Evolutionary conservation across 2,888 invertebrate genomes (phyloP).

Genomic region (Lasioglossum malachurum): DNA sequence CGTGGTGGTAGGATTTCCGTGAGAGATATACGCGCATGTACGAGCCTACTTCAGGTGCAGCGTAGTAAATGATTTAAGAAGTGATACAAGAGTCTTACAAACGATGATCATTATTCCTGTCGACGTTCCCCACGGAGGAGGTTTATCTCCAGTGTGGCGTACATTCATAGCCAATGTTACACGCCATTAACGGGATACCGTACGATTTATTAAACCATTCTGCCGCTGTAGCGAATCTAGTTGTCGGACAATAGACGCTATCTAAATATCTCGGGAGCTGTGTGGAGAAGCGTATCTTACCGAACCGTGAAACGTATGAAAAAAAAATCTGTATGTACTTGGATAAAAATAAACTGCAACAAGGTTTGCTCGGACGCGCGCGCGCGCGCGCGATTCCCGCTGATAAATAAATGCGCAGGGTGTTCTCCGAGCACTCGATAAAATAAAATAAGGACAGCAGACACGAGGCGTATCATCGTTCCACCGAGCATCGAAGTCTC

Average conservation of each 20-base stretch:
- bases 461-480: not conserved
- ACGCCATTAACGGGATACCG: not conserved
- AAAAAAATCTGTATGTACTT: not conserved
- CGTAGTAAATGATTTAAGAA: conserved; percentile 18
- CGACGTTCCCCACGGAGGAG: conserved; percentile 8
- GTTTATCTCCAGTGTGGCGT: not conserved
- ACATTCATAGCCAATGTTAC: conserved; percentile 12
- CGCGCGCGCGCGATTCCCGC: not conserved
- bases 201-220: conserved; percentile 10
- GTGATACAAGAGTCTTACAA: conserved; percentile 12
- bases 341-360: no score
- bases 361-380: not conserved
- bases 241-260: not conserved
- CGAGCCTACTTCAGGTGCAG: not conserved
- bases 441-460: not conserved
- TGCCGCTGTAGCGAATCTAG: not conserved
- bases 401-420: not conserved
- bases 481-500: not conserved
- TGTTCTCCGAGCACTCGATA: not conserved
- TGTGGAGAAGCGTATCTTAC: not conserved
- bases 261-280: not conserved
- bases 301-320: not conserved
- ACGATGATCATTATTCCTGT: conserved; percentile 33
- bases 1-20: not conserved
- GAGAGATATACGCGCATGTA: not conserved